These are phyloP conservation scores for Oreochromis tanganicae DNA, from an alignment of 2,113 vertebrate species.

Conservation along the genomic window DNA sequence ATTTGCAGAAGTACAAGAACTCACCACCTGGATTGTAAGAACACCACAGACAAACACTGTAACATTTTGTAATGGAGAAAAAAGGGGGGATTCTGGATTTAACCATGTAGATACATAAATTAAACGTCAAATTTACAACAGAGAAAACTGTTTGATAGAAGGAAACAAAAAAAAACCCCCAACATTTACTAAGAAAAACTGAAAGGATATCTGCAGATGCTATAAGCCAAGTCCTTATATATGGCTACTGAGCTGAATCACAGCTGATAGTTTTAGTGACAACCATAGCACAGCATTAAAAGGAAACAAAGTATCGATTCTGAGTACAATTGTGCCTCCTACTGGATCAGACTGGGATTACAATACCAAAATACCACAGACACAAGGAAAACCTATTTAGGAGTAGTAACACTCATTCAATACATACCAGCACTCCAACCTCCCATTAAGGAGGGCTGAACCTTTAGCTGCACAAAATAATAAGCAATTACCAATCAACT, in stretches of 20 bases:
- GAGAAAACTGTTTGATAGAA: background rate
- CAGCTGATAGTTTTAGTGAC: background rate
- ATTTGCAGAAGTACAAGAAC: background rate
- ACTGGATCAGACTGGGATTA: background rate
- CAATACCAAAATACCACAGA: background rate
- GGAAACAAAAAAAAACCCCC: fast-evolving
- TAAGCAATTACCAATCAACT: background rate
- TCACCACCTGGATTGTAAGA: background rate
- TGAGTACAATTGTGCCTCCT: background rate
- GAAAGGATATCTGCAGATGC: background rate
- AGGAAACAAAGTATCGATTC: background rate
- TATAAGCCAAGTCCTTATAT: background rate
- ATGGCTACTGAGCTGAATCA: background rate
- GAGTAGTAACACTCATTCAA: background rate
- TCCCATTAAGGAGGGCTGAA: background rate
- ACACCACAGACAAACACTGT: background rate
- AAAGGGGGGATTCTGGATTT: background rate
- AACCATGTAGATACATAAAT: background rate
- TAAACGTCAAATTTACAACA: background rate
- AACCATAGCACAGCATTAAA: background rate
- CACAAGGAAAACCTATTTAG: background rate
- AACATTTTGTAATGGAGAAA: background rate
- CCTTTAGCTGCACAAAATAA: background rate
- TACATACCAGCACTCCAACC: background rate
- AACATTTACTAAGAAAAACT: background rate